Evolutionary conservation across 2,888 invertebrate species (phyloP), one percentile per base, ranked within the genome.

Genomic region (Rapana venosa): DNA sequence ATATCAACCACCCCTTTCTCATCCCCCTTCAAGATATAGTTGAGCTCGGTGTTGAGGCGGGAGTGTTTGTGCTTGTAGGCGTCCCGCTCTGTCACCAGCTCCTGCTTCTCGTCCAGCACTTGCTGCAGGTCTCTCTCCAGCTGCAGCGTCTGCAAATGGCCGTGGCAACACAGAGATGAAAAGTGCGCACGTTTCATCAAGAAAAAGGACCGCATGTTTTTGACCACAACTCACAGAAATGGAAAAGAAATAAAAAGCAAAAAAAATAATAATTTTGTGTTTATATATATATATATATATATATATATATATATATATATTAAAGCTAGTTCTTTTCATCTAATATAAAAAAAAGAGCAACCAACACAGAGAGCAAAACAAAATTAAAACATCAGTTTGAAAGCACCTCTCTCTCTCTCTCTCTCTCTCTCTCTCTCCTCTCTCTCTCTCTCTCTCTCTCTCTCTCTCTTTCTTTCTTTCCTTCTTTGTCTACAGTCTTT

Each of bases 101-200:
- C 98, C 94, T 98, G 98, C 95, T 98, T 98, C 95, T 98, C 98
- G 96, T 98, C 98, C 84, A 98, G 96, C 58, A 98, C 97, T 13
- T 97, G 97, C 95, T 98, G 97, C 66, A 98, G 97, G 96, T 98
- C 98, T 85, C 97, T 96, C 94, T 98, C 97, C 87, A 98, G 96
- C 96, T 98, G 98, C 92, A 97, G 97, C 95, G 97, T 98, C 97
- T 98, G 95, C 36, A 30, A 4, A 47, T 47, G 47, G 47, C 47
- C 2, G 47, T 8, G 8, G 47, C n/a, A n/a, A n/a, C n/a, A 8
- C n/a, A 11, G 30, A 30, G 13, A 77, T 22, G 13, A n/a, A 30
- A 77, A 4, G n/a, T 30, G 30, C 77, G 11, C 77, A 13, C 77
- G 13, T 13, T 22, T 77, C 77, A 26, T n/a, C n/a, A 26, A 30